Evolutionary conservation across 2,797 vertebrate species (phyloP), one percentile per base, ranked within the genome.

Genomic region (Platyrinchus mystaceus): DNA sequence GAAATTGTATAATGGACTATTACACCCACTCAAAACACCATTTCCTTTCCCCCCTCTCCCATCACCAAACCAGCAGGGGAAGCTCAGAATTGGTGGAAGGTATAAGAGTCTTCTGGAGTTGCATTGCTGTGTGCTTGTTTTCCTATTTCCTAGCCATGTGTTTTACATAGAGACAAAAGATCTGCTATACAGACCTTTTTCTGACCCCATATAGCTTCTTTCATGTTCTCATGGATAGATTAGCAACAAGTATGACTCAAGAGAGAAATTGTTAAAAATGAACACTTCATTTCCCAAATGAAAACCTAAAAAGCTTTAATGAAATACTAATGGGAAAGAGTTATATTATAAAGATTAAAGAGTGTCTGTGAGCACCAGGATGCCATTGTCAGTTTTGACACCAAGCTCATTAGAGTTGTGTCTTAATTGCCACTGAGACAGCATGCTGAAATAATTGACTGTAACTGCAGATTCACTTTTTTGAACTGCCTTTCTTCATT

Each of bases 371-470:
- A 47, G 28, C 84, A 83, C 36, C 14, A 67, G 53, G 37, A 87
- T 80, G 11, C 5, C 43, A 52, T 47, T 88, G 36, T 28, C 44
- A 63, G 39, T 82, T 95, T 93, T 93, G 86, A 81, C 93, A 94
- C 39, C 27, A 82, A 86, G 41, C 55, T 78, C 67, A 32, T 55
- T 70, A 87, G 59, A 86, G 2, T 2, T 94, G 18, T 53, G 14
- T 58, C 50, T 90, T 96, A 90, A 94, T 87, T 95, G 80, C 63
- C 27, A 76, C 70, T 67, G 66, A 76, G 80, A 86, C 28, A 90
- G 76, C 83, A 44, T 79, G 73, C 73, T 90, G 91, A 94, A 93
- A 93, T 94, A 94, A 96, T 95, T 95, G 83, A 83, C 83, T 90
- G 28, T 84, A 93, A 91, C 66, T 79, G 70, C 30, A 91, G 74